Conservation (phyloP, 1,140 invertebrate species). For the Aethina tumida region DNA sequence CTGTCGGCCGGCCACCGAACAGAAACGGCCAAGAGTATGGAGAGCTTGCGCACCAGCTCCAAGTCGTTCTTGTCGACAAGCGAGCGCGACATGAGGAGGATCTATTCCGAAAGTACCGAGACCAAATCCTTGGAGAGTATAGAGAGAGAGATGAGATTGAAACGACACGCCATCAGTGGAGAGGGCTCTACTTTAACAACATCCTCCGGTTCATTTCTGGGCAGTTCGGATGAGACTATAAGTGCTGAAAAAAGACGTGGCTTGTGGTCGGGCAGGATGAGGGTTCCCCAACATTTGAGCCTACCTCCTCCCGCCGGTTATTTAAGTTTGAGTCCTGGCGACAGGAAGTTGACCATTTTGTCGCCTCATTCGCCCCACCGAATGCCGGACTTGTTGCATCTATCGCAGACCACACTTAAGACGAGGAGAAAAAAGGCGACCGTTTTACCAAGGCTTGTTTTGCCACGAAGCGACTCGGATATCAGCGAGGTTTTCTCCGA, state of each 20-base stretch:
- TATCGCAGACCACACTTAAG: conserved; percentile 47
- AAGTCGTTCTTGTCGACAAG: conserved; percentile 49
- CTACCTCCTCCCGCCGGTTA: conserved; percentile 47
- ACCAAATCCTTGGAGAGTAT: conserved; percentile 47
- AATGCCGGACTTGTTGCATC: conserved; percentile 48
- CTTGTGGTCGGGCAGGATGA: conserved; percentile 50
- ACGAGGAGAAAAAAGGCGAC: conserved; percentile 60
- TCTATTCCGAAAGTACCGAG: conserved; percentile 38
- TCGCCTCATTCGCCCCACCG: conserved; percentile 61
- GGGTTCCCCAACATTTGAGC: conserved; percentile 54
- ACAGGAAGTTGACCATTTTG: conserved; percentile 56
- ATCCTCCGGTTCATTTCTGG: conserved; percentile 11
- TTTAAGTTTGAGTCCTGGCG: conserved; percentile 42
- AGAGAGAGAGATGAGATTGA: conserved; percentile 45
- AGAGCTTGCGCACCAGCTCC: conserved; percentile 45
- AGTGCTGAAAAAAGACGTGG: conserved; percentile 53
- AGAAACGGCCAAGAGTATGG: conserved; percentile 58
- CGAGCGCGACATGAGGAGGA: conserved; percentile 50
- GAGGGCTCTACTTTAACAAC: conserved; percentile 38
- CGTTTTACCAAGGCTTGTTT: conserved; percentile 62
- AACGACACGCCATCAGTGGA: conserved; percentile 47
- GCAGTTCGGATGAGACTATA: conserved; percentile 32
- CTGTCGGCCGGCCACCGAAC: conserved; percentile 44
- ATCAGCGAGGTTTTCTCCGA: conserved; percentile 50
- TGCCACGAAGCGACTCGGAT: conserved; percentile 61